Conservation (phyloP, 2,888 invertebrate species). For the Bellardia pandia region DNA sequence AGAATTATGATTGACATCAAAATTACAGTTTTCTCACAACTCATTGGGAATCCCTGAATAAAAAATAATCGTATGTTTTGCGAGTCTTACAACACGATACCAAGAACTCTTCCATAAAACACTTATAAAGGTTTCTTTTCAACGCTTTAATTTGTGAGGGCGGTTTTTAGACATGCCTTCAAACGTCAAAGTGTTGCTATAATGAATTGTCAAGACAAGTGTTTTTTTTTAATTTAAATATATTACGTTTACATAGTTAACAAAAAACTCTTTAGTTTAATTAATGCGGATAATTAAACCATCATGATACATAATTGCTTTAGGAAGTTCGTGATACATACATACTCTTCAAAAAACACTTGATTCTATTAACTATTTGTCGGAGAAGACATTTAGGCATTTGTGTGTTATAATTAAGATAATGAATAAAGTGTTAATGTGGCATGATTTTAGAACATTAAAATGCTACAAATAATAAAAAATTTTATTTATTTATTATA, state of each 20-base stretch:
- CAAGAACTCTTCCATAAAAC: too few species aligned
- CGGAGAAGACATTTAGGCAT: neutral
- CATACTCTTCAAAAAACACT: neutral
- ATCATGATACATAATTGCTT: neutral
- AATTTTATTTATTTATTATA: conserved; percentile 22
- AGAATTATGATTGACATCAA: too few species aligned
- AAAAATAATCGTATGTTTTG: too few species aligned
- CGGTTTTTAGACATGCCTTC: neutral
- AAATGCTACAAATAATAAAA: neutral
- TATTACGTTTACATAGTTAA: conserved; percentile 18
- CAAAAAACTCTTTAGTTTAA: neutral
- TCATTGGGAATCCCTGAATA: too few species aligned
- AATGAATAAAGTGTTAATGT: conserved; percentile 19
- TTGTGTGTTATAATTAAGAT: conserved; percentile 12
- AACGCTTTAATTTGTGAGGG: neutral
- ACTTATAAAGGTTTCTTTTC: neutral
- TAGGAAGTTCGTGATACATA: neutral
- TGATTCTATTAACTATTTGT: conserved; percentile 17
- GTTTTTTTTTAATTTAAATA: conserved; percentile 21
- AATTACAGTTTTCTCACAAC: too few species aligned
- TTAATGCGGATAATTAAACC: neutral
- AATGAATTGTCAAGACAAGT: conserved; percentile 9
- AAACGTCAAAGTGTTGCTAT: neutral
- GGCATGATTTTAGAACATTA: neutral
- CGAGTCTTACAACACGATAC: neutral